These are phyloP conservation scores for Riparia riparia DNA, from an alignment of 2,113 vertebrate genomes.

Conservation along the genomic window DNA sequence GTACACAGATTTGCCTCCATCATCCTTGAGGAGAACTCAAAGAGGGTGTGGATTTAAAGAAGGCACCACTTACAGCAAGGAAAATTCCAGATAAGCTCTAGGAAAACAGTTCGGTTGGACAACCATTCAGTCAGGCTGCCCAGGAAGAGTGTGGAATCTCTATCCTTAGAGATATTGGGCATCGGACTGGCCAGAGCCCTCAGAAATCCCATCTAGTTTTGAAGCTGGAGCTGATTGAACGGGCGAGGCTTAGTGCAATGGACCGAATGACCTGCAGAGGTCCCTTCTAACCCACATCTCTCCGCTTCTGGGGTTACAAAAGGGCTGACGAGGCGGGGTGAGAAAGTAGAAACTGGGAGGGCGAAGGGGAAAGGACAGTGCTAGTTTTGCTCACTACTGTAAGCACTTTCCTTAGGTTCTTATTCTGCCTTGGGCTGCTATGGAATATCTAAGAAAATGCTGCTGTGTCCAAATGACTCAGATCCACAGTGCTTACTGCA, in stretches of 20 bases:
- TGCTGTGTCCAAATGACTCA: background rate
- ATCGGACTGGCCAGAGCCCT: background rate
- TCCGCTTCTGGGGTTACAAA: background rate
- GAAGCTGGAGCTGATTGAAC: background rate
- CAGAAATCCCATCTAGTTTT: background rate
- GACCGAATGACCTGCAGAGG: slow-evolving; percentile 25
- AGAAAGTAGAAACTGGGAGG: background rate
- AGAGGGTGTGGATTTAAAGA: background rate
- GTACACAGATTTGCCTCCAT: background rate
- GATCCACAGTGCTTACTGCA: background rate
- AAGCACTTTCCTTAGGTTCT: background rate
- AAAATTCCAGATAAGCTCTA: background rate
- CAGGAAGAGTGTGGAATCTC: background rate
- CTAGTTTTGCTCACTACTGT: background rate
- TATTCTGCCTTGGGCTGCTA: background rate
- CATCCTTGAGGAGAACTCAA: background rate
- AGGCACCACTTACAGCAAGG: background rate
- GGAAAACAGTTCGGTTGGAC: background rate
- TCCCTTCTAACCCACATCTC: slow-evolving; percentile 15
- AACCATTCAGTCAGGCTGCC: background rate
- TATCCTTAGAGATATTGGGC: background rate
- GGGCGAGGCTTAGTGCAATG: background rate
- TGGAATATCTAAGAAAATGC: background rate
- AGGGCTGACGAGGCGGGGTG: background rate
- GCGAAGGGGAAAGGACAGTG: background rate